Evolutionary conservation across 2,888 invertebrate species (phyloP).

Genomic region (Troides oblongomaculatus): DNA sequence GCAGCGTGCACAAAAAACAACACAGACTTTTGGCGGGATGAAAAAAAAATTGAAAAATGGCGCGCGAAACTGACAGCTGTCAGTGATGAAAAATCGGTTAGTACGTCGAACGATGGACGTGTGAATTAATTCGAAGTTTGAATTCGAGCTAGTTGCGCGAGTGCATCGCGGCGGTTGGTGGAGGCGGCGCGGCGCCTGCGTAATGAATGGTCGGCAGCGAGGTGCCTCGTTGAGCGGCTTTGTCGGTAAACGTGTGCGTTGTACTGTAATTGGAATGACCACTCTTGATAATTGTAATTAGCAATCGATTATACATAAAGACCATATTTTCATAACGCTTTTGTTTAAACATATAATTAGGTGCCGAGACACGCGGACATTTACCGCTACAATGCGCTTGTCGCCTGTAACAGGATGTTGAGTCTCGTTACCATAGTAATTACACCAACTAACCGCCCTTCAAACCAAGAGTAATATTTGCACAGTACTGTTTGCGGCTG

Average conservation of each 20-base stretch:
- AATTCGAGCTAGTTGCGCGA: slow-evolving; percentile 58
- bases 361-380: too few relatives aligned
- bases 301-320: slow-evolving; percentile 1
- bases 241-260: slow-evolving; percentile 74
- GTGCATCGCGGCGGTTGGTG: slow-evolving; percentile 60
- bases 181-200: slow-evolving; percentile 57
- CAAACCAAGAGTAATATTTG: too few relatives aligned
- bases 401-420: too few relatives aligned
- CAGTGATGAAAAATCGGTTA: slow-evolving; percentile 39
- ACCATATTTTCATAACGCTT: too few relatives aligned
- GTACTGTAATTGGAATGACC: slow-evolving; percentile 52
- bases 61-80: slow-evolving; percentile 53
- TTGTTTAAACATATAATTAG: too few relatives aligned
- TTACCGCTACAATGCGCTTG: too few relatives aligned
- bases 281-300: slow-evolving; percentile 30
- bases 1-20: slow-evolving; percentile 36
- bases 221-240: slow-evolving; percentile 68
- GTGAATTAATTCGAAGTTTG: slow-evolving; percentile 35
- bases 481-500: too few relatives aligned
- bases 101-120: slow-evolving; percentile 33
- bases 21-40: slow-evolving; percentile 32
- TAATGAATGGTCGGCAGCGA: slow-evolving; percentile 73
- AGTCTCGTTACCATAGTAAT: too few relatives aligned
- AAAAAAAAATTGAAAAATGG: slow-evolving; percentile 38
- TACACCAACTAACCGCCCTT: too few relatives aligned